Percentiles rank a stretch among this genome's conserved stretches.
Evolutionary conservation across 1,140 invertebrate genomes (phyloP).

Genomic region (Ceratina australensis): DNA sequence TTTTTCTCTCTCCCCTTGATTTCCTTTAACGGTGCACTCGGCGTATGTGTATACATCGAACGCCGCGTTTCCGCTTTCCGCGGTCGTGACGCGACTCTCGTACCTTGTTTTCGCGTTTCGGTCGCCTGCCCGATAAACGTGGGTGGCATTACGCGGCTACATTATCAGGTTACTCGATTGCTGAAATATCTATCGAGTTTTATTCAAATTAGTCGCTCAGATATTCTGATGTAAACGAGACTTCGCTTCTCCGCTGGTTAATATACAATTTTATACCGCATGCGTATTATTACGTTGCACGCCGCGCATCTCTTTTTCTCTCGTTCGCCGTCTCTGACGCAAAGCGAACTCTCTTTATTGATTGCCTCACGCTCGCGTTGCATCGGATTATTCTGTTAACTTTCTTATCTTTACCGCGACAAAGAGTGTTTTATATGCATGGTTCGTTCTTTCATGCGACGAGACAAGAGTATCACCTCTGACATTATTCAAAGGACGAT

Average conservation of each 20-base stretch:
- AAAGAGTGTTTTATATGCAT: neutral
- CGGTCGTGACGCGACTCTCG: neutral
- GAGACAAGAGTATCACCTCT: neutral
- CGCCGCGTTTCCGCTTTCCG: slow-evolving; percentile 8
- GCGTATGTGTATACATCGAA: neutral
- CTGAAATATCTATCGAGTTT: neutral
- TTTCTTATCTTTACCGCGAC: neutral
- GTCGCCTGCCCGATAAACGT: neutral
- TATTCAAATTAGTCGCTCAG: neutral
- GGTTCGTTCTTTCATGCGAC: neutral
- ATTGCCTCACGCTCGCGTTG: neutral
- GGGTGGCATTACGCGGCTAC: neutral
- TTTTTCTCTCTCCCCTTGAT: slow-evolving; percentile 1
- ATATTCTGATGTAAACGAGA: no score
- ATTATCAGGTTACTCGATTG: slow-evolving; percentile 1
- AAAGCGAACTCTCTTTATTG: slow-evolving; percentile 4
- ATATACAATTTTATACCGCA: neutral
- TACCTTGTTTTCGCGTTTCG: slow-evolving; percentile 3
- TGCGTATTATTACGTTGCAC: no score
- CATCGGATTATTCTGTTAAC: slow-evolving; percentile 7
- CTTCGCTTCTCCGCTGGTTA: no score
- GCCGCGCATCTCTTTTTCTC: neutral
- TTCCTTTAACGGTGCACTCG: neutral
- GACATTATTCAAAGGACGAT: neutral
- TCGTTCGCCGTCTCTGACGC: neutral